Evolutionary conservation across 2,797 vertebrate species (phyloP), one percentile per base, ranked within the genome.

Genomic region (Oreochromis mossambicus): DNA sequence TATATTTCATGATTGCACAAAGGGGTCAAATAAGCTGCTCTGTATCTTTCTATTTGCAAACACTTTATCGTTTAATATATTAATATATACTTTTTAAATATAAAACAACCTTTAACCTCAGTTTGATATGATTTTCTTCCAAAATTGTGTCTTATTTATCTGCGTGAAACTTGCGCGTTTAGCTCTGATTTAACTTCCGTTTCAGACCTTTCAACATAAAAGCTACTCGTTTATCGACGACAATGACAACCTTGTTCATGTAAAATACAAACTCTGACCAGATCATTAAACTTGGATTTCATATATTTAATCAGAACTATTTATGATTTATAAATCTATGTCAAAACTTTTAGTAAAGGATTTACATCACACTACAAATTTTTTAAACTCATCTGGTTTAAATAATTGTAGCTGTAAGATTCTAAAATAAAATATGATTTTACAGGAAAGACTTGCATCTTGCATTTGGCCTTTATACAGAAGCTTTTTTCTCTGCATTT

Each of bases 171-270:
- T 11, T 4, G 4, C 48, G 4, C 1, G 0, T 36, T 83, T 10
- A 75, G 4, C 17, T 81, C 2, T 9, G 75, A 8, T 6, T 2
- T 5, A 4, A 87, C 66, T 81, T 91, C 84, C 75, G 51, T 80
- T 86, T 80, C 8, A 34, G 4, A n/a, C 14, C 36, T 84, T 87
- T 81, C 90, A 89, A 63, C n/a, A 78, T 89, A 13, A 83, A 86
- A 63, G 83, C 26, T 34, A 2, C 7, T 50, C 3, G 7, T 75
- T 75, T 50, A 29, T 50, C 29, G 10, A 50, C 15, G 3, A 29
- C 24, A 19, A 29, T 73, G 15, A 0, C 43, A 19, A 19, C 19
- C 15, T 50, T 21, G 4, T n/a, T 29, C 9, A 32, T 19, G 32
- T 75, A n/a, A 75, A 75, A 50, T 50, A 50, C 29, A n/a, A 34